phyloP scores from a whole-genome alignment of 2,113 vertebrate genomes.

The Sinosuthora webbiana region DNA sequence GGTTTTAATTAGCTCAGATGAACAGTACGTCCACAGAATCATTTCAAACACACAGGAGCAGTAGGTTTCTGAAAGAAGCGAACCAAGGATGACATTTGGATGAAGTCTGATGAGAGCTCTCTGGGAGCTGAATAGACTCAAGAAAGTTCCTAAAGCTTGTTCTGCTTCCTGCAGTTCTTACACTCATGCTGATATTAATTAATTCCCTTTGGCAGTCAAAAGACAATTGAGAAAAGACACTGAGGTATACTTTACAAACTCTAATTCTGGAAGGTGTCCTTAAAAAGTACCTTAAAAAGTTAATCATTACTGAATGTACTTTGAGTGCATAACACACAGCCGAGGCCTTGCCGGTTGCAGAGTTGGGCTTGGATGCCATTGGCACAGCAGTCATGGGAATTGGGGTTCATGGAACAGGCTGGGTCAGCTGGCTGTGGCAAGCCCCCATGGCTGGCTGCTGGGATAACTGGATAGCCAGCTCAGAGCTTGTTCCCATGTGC shows the following conservation, averaged over 20 bases:
- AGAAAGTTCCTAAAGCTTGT: background rate
- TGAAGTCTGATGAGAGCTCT: background rate
- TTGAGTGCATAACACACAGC: no score
- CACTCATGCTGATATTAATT: background rate
- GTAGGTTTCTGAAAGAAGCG: background rate
- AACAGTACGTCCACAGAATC: background rate
- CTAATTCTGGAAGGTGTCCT: background rate
- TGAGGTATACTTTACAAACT: background rate
- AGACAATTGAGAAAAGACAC: background rate
- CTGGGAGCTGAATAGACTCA: background rate
- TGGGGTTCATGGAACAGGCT: background rate
- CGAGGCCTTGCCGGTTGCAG: background rate
- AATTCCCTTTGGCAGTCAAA: background rate
- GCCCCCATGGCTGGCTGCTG: background rate
- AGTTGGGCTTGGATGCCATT: fast-evolving
- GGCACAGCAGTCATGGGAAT: fast-evolving
- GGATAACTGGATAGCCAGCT: fast-evolving
- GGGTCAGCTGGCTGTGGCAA: background rate
- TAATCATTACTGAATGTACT: background rate
- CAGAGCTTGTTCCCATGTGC: fast-evolving
- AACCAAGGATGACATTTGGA: slow-evolving; percentile 4
- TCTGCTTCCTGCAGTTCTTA: background rate
- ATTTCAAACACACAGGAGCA: background rate
- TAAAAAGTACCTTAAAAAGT: background rate
- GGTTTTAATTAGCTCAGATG: slow-evolving; percentile 33